Conservation (phyloP, 2,888 invertebrate genomes). For the Deilephila elpenor region DNA sequence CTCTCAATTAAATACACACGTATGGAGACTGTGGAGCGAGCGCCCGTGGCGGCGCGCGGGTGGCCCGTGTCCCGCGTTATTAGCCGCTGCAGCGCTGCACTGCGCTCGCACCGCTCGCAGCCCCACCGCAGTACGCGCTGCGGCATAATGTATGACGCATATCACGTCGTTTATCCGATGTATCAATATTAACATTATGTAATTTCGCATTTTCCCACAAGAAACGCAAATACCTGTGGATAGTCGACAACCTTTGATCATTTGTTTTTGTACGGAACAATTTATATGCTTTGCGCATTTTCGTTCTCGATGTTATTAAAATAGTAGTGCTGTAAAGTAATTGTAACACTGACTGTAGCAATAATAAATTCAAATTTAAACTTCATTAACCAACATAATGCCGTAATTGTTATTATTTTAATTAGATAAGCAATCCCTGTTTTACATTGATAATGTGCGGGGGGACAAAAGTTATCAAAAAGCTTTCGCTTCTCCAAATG, state of each 20-base stretch:
- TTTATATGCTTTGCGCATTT: neutral
- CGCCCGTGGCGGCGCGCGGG: constrained; percentile 23
- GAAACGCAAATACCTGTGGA: neutral
- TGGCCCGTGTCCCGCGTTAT: neutral
- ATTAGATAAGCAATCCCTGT: too few relatives aligned
- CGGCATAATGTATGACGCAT: neutral
- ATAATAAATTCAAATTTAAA: too few relatives aligned
- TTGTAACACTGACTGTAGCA: neutral
- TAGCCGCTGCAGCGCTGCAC: neutral
- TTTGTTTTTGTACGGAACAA: neutral
- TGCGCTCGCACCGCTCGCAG: neutral
- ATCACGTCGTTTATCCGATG: constrained; percentile 23
- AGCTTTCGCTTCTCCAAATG: too few relatives aligned
- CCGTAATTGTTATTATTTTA: too few relatives aligned
- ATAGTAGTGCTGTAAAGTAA: neutral
- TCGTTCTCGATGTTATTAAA: neutral
- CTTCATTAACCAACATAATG: too few relatives aligned
- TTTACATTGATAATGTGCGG: too few relatives aligned
- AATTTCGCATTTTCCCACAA: constrained; percentile 24
- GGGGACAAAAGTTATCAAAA: too few relatives aligned
- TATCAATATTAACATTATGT: constrained; percentile 20
- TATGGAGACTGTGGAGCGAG: constrained; percentile 7
- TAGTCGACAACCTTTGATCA: neutral
- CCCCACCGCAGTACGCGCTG: neutral
- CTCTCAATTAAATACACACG: constrained; percentile 20